phyloP scores from a whole-genome alignment of 2,113 vertebrate species.

The Anolis carolinensis region DNA sequence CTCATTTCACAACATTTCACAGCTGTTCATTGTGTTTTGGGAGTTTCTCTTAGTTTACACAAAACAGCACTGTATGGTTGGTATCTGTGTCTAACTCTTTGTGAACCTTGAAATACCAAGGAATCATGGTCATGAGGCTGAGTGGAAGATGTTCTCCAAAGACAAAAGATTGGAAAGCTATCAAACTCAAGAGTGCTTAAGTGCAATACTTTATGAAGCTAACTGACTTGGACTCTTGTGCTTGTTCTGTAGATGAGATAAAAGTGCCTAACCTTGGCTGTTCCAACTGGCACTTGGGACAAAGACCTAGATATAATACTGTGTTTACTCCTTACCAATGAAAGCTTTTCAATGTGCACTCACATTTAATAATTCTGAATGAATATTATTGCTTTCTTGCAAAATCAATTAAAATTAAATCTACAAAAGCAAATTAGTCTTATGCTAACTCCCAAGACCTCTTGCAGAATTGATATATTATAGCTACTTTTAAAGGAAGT shows the following conservation, averaged over 20 bases:
- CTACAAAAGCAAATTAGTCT: conserved; percentile 52
- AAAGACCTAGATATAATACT: neutral
- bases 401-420: conserved; percentile 65
- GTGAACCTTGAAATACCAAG: too few species aligned
- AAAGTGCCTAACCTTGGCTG: neutral
- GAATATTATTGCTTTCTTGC: conserved; percentile 26
- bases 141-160: neutral
- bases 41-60: neutral
- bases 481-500: conserved; percentile 51
- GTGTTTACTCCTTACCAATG: conserved; percentile 47
- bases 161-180: neutral
- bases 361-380: conserved; percentile 36
- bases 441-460: conserved; percentile 48
- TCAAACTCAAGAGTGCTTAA: neutral
- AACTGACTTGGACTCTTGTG: neutral
- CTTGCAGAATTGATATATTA: conserved; percentile 55
- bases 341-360: conserved; percentile 21
- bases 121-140: neutral
- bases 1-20: neutral
- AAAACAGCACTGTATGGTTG: too few species aligned
- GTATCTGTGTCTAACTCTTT: too few species aligned
- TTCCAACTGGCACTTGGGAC: neutral
- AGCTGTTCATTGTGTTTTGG: neutral
- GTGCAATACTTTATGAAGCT: neutral
- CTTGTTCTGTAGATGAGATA: neutral